Evolutionary conservation across 2,888 invertebrate species (phyloP).

Genomic region (Rhamnusium bicolor): DNA sequence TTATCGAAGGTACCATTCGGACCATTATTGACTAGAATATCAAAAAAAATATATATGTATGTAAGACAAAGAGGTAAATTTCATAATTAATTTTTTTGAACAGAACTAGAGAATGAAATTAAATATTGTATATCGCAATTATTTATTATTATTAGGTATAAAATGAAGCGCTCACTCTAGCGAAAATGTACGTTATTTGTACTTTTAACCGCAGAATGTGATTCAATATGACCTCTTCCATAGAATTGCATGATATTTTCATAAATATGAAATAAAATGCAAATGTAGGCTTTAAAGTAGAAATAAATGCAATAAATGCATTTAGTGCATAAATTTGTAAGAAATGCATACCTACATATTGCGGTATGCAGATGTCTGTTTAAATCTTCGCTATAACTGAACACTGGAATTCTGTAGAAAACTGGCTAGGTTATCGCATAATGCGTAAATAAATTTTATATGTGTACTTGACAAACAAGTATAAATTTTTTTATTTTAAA

Average conservation of each 20-base stretch:
- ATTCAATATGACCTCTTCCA: not conserved
- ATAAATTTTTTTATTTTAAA: no score
- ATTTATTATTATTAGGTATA: not conserved
- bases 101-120: no score
- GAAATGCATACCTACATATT: not conserved
- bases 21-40: no score
- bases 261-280: not conserved
- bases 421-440: no score
- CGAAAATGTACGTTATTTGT: not conserved
- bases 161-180: not conserved
- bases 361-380: not conserved
- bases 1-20: no score
- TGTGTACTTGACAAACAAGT: no score
- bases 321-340: not conserved
- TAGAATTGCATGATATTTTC: not conserved
- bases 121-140: no score
- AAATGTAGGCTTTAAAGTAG: not conserved
- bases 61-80: no score
- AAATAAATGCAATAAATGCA: not conserved
- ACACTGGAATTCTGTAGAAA: not conserved
- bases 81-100: no score
- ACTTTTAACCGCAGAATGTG: not conserved
- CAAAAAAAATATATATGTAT: no score
- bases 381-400: not conserved
- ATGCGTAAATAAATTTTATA: no score